phyloP scores from a whole-genome alignment of 2,113 vertebrate genomes.

The Cepphus grylle region DNA sequence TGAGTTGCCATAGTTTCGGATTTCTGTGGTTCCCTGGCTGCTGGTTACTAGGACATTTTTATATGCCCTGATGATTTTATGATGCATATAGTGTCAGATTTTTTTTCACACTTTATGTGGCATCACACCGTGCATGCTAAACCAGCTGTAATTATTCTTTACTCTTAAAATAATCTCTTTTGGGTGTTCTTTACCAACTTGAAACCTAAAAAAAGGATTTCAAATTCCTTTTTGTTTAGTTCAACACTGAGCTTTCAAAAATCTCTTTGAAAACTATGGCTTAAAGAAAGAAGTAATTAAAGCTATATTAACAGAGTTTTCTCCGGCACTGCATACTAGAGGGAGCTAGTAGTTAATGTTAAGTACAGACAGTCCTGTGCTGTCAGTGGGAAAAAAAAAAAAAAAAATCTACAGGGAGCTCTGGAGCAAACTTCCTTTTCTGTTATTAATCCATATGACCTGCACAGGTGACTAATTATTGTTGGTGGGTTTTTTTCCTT shows the following conservation, averaged over 20 bases:
- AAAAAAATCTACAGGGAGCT: background rate
- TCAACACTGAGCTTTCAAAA: background rate
- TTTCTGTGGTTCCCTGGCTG: slow-evolving; percentile 39
- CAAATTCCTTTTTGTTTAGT: background rate
- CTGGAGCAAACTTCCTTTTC: background rate
- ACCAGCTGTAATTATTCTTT: background rate
- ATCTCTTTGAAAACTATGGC: background rate
- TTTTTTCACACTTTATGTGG: background rate
- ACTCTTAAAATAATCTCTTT: background rate
- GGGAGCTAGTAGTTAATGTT: background rate
- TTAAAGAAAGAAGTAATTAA: slow-evolving; percentile 26
- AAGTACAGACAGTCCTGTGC: background rate
- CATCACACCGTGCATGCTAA: background rate
- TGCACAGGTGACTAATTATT: background rate
- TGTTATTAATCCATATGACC: background rate
- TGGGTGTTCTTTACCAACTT: background rate
- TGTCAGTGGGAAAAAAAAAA: background rate
- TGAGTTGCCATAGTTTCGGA: slow-evolving; percentile 60
- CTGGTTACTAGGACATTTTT: slow-evolving; percentile 28
- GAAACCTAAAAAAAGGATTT: background rate
- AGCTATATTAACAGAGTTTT: background rate
- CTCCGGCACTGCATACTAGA: background rate
- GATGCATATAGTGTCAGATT: background rate
- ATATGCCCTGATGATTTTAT: slow-evolving; percentile 30
- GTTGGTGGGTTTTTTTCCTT: background rate